Base-by-base conservation (phyloP, 2,113 vertebrate species). In the Nyctibius bracteatus region DNA sequence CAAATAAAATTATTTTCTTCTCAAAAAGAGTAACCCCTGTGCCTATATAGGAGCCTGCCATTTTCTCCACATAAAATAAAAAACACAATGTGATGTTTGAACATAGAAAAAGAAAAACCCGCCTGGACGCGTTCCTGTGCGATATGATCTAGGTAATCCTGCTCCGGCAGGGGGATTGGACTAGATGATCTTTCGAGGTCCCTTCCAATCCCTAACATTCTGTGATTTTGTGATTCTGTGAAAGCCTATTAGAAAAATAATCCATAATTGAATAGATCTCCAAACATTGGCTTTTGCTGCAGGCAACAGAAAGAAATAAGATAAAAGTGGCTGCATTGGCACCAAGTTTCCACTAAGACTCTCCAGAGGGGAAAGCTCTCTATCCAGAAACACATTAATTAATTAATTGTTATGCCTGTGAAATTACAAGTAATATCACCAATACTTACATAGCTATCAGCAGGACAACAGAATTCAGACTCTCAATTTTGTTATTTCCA, bases 31-130 rank as follows among this genome's bases (percentile, higher is more conserved):
- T 43, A 70, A 51, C 4, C 7, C 70, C 49, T 73, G 17, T 72
- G 7, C 4, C 7, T 58, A 3, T 27, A 30, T 13, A 52, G 9
- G 14, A 5, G 4, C 8, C 23, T 71, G 47, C 1, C 8, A 46
- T 16, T 46, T 77, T 77, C 13, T 22, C 2, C 17, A 23, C 5
- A 8, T 31, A n/a, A 4, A 33, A 78, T 13, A 49, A 85, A 78
- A 55, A 28, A 0, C 18, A 30, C 3, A 27, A 33, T 33, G 1
- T n/a, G n/a, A 41, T 46, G 8, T 49, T n/a, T 79, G 23, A 25
- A 44, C 10, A 71, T 1, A 94, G 19, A 59, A 58, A 75, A 79
- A 74, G 22, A 62, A n/a, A n/a, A n/a, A n/a, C n/a, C n/a, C n/a
- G n/a, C n/a, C n/a, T n/a, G n/a, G n/a, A n/a, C n/a, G n/a, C n/a